Evolutionary conservation across 2,797 vertebrate genomes (phyloP), one percentile per base, ranked within the genome.

Genomic region (Periparus ater): DNA sequence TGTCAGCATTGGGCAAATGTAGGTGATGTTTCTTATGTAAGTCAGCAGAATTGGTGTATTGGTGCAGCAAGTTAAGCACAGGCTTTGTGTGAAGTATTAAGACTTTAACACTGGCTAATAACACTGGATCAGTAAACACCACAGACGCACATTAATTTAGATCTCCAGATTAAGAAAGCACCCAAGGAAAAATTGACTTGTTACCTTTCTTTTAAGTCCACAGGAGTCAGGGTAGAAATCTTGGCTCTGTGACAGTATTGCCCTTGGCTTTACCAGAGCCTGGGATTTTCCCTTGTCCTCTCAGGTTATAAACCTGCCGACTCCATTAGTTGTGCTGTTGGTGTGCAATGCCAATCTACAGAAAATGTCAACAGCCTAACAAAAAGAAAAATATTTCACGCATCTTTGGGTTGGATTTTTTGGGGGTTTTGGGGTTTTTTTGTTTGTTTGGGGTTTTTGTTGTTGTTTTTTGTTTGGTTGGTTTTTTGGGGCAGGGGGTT

Each of bases 151-250:
- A 12, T 93, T 96, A 93, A 95, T 94, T 96, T 95, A 94, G 91
- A 95, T 96, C 42, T 86, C 17, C 82, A 84, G 95, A 94, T 93
- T 92, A 93, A 72, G 66, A 86, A 6, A 84, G 44, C 63, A 86
- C 51, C 22, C 62, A 84, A 75, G 42, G 81, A 75, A 72, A 61
- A 78, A 61, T 13, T 25, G 36, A 45, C 13, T 67, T 75, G 25
- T 81, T 85, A 30, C 73, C 40, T 62, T 83, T 87, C 61, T 91
- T 82, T 68, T 91, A 96, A 92, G 58, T 74, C 51, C 54, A 36
- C 18, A 36, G 62, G 32, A 91, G 36, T 70, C 54, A 65, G 38
- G 44, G 58, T 40, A 83, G 63, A 81, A 81, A 66, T 89, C 62
- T 62, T 92, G 92, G 58, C 70, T 85, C 18, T 62, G 25, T 87